These are phyloP conservation scores for Panurus biarmicus DNA, from an alignment of 2,113 vertebrate species.

Conservation along the genomic window DNA sequence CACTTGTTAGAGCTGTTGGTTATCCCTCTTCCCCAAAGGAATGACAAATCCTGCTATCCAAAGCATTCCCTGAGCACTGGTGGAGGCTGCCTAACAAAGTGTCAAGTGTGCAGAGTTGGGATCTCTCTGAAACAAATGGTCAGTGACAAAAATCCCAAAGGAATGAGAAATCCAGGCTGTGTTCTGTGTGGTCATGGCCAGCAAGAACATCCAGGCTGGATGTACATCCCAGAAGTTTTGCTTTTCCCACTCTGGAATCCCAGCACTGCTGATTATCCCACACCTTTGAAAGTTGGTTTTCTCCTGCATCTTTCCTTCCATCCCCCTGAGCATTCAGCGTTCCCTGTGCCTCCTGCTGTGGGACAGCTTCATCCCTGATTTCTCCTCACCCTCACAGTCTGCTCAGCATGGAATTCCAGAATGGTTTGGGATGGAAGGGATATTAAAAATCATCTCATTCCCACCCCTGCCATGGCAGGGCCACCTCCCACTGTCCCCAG, in stretches of 20 bases:
- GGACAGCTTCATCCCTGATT: neutral
- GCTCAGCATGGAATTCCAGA: neutral
- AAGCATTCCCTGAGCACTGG: neutral
- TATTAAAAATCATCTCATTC: accelerated
- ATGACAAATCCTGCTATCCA: neutral
- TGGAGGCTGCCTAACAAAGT: neutral
- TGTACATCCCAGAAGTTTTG: neutral
- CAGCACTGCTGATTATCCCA: neutral
- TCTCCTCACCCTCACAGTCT: neutral
- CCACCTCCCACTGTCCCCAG: too few species aligned
- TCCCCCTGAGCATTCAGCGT: neutral
- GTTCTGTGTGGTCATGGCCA: neutral
- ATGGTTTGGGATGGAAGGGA: neutral
- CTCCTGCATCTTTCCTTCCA: neutral
- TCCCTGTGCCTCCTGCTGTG: neutral
- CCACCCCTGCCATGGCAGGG: neutral
- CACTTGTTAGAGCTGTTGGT: neutral
- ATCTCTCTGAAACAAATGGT: neutral
- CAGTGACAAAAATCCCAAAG: neutral
- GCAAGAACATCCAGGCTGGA: neutral
- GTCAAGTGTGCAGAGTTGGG: neutral
- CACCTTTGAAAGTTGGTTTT: neutral
- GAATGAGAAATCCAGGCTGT: neutral
- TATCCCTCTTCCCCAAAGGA: neutral
- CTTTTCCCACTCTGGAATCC: neutral